These are phyloP conservation scores for Syritta pipiens DNA, from an alignment of 2,888 invertebrate genomes.

Conservation along the genomic window DNA sequence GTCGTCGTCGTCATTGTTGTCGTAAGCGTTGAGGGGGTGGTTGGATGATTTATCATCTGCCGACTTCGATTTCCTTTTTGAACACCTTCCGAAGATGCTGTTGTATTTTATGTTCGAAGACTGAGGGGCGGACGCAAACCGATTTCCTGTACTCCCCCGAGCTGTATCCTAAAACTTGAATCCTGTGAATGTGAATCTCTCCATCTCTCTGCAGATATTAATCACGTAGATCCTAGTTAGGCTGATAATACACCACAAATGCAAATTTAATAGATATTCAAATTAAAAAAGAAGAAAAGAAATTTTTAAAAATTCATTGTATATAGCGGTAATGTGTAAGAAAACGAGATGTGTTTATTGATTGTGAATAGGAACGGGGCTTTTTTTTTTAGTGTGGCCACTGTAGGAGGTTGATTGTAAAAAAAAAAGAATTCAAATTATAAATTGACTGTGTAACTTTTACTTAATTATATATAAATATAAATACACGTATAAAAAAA, in stretches of 20 bases:
- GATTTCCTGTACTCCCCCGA: constrained; percentile 6
- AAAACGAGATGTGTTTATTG: constrained; percentile 18
- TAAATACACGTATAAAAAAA: constrained; percentile 4
- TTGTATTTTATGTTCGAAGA: constrained; percentile 53
- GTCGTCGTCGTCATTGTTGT: too few species aligned
- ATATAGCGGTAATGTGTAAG: constrained; percentile 27
- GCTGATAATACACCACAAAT: constrained; percentile 43
- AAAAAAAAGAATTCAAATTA: too few species aligned
- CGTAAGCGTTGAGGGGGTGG: background rate
- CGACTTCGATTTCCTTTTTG: too few species aligned
- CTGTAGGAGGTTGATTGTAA: constrained; percentile 35
- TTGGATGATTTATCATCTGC: background rate
- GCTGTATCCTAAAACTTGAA: constrained; percentile 23
- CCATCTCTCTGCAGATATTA: constrained; percentile 14
- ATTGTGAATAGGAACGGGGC: constrained; percentile 44
- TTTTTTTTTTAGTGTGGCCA: constrained; percentile 39
- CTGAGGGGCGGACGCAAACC: too few species aligned
- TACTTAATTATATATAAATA: constrained; percentile 30
- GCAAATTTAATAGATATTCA: constrained; percentile 45
- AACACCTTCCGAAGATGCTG: too few species aligned
- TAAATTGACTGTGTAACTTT: constrained; percentile 30
- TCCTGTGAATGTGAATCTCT: constrained; percentile 28
- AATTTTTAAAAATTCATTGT: constrained; percentile 9
- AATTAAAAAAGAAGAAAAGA: constrained; percentile 4
- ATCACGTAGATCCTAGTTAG: constrained; percentile 52